These are phyloP conservation scores for Sphenodon punctatus DNA, from an alignment of 2,797 vertebrate species.

Conservation along the genomic window DNA sequence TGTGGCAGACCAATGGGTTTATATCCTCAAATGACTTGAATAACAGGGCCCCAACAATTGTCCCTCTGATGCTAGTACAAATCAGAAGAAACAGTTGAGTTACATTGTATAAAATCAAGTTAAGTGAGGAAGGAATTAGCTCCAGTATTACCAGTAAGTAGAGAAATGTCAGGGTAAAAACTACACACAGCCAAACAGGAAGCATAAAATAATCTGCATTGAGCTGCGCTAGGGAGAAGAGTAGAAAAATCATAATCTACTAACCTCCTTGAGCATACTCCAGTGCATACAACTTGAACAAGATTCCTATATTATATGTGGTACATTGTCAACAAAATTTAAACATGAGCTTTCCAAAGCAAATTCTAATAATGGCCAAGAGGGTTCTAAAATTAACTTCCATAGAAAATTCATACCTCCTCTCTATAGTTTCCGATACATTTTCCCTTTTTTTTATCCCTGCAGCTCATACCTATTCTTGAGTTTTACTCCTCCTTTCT, in stretches of 20 bases:
- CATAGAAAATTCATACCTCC: no score
- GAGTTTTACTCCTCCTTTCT: no score
- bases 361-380: no score
- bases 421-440: no score
- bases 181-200: neutral
- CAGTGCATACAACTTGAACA: neutral
- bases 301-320: no score
- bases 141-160: neutral
- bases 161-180: slow-evolving; percentile 22
- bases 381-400: no score
- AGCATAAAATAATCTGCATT: neutral
- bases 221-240: slow-evolving; percentile 16
- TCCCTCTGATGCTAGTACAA: neutral
- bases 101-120: slow-evolving; percentile 22
- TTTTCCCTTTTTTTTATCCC: no score
- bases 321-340: no score
- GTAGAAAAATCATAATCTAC: neutral
- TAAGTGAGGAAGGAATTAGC: neutral
- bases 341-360: no score
- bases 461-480: no score
- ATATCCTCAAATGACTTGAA: neutral
- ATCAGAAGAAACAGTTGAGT: slow-evolving; percentile 14
- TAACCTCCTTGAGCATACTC: slow-evolving; percentile 15
- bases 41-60: neutral
- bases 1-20: neutral